phyloP scores from a whole-genome alignment of 1,140 invertebrate species.

The Bombus cullumanus region DNA sequence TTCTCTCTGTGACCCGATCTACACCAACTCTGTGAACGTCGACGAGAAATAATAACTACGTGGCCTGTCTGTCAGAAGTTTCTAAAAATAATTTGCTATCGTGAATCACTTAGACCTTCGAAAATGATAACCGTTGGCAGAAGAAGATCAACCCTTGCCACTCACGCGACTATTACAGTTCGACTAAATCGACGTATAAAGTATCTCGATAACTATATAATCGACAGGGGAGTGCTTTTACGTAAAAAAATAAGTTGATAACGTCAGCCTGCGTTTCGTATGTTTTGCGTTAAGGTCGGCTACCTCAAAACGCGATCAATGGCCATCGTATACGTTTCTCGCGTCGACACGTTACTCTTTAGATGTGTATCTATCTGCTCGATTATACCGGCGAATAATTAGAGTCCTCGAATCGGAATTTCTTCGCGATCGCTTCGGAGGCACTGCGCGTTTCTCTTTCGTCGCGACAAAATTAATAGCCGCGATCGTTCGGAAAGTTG shows the following conservation, averaged over 20 bases:
- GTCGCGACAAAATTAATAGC: not conserved
- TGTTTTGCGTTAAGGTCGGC: slow-evolving; percentile 13
- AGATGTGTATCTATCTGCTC: slow-evolving; percentile 1
- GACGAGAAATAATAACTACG: not conserved
- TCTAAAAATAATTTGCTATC: not conserved
- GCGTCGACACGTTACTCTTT: not conserved
- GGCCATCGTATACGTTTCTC: not conserved
- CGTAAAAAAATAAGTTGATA: too few relatives aligned
- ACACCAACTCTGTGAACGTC: not conserved
- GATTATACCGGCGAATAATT: not conserved
- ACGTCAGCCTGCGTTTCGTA: not conserved
- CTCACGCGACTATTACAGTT: slow-evolving; percentile 8
- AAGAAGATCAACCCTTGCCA: not conserved
- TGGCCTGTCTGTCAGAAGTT: not conserved
- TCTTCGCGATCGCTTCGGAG: not conserved
- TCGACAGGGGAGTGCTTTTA: accelerated
- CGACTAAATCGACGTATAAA: not conserved
- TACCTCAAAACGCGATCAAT: slow-evolving; percentile 29
- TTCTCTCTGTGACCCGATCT: not conserved
- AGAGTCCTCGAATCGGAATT: not conserved
- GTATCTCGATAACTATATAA: not conserved
- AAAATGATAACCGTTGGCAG: not conserved
- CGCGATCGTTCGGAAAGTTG: not conserved
- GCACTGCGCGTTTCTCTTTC: not conserved
- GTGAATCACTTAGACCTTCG: not conserved